Percentiles rank a stretch among this genome's conserved stretches.
These are phyloP conservation scores for Crocuta crocuta DNA, from an alignment of 2,113 vertebrate genomes.

Conservation along the genomic window DNA sequence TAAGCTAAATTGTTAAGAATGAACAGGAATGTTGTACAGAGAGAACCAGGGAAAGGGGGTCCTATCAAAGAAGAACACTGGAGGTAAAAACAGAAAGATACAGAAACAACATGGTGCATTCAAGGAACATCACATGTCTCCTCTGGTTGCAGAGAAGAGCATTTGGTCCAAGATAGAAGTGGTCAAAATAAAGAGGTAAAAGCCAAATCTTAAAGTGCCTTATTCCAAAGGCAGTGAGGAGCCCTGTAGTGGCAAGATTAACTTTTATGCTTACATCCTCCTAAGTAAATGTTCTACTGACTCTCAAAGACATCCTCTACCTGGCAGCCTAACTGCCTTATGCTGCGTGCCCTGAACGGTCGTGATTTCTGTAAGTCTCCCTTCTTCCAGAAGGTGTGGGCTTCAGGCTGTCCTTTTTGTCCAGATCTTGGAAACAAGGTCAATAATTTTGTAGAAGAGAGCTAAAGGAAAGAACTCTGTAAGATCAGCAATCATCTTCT, in stretches of 20 bases:
- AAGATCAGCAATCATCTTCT: background rate
- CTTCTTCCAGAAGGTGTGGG: background rate
- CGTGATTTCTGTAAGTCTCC: rapidly evolving
- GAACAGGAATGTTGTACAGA: background rate
- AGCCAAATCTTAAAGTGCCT: background rate
- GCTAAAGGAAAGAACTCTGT: background rate
- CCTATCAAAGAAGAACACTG: background rate
- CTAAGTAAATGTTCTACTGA: background rate
- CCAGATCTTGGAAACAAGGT: background rate
- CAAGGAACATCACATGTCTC: background rate
- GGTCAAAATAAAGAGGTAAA: background rate
- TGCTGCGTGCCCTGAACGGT: rapidly evolving
- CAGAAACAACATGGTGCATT: background rate
- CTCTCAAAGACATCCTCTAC: background rate
- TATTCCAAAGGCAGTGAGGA: background rate
- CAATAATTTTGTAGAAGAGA: background rate
- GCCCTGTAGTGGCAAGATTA: background rate
- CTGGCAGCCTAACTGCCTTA: background rate
- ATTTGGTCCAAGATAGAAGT: background rate
- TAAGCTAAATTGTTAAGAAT: background rate
- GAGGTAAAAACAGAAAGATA: background rate
- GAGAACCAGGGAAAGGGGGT: background rate
- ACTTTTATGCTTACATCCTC: background rate
- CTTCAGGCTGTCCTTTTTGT: background rate
- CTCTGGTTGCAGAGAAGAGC: background rate